phyloP scores from a whole-genome alignment of 2,888 invertebrate species.

The Tipula vernalis region DNA sequence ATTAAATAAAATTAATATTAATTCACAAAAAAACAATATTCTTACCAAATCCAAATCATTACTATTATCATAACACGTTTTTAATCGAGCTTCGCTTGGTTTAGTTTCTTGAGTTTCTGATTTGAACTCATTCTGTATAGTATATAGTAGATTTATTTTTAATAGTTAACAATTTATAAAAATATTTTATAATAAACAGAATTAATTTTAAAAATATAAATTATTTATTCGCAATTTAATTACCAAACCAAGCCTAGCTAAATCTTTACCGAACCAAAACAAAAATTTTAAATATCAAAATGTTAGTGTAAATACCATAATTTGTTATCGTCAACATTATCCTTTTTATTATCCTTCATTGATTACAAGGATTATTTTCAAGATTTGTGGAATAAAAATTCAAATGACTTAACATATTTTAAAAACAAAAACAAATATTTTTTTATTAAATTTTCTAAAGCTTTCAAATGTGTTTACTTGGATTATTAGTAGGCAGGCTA shows the following conservation, averaged over 20 bases:
- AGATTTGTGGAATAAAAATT: background rate
- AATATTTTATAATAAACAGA: background rate
- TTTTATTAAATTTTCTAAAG: background rate
- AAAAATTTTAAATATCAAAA: background rate
- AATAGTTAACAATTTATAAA: background rate
- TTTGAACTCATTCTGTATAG: background rate
- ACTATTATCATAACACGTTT: background rate
- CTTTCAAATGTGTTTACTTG: background rate
- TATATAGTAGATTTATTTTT: background rate
- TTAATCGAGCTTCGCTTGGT: background rate
- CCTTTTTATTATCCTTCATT: background rate
- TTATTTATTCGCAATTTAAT: background rate
- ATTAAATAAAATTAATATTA: background rate
- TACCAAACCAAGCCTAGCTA: background rate
- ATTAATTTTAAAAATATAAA: conserved; percentile 4
- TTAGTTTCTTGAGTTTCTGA: background rate
- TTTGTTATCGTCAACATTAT: background rate
- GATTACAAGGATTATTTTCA: background rate
- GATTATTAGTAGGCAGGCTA: background rate
- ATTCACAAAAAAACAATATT: background rate
- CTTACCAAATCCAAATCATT: background rate
- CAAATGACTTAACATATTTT: background rate
- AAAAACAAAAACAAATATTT: background rate
- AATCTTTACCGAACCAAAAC: background rate
- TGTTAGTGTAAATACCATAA: background rate